A percentile compares a stretch with the other conserved stretches of the same genome.
Evolutionary conservation across 1,140 invertebrate genomes (phyloP).

Genomic region (Wiebesia pumilae): DNA sequence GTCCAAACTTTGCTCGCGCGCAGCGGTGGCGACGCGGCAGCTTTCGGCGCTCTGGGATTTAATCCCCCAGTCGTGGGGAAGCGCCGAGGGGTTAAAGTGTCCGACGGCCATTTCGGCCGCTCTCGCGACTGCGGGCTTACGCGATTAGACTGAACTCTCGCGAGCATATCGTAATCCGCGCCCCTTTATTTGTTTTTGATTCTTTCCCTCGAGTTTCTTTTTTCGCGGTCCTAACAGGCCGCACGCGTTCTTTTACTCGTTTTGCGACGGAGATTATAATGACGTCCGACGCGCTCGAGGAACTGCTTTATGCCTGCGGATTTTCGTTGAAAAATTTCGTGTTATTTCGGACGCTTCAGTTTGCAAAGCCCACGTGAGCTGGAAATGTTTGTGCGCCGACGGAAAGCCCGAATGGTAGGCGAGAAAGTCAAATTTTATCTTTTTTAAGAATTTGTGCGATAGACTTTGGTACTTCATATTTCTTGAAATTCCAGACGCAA

Average conservation of each 20-base stretch:
- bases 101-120: slow-evolving; percentile 5
- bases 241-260: no score
- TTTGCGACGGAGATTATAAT: slow-evolving; percentile 18
- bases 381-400: neutral
- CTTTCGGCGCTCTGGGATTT: slow-evolving; percentile 16
- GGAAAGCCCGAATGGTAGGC: neutral
- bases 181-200: no score
- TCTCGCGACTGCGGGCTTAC: slow-evolving; percentile 18
- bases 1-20: slow-evolving; percentile 38
- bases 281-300: neutral
- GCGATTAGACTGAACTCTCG: slow-evolving; percentile 11
- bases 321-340: neutral
- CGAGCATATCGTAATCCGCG: neutral
- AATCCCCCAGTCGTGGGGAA: slow-evolving; percentile 29
- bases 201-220: no score
- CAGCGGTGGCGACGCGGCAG: neutral
- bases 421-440: neutral
- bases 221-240: no score
- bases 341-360: neutral
- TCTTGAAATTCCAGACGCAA: neutral
- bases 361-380: neutral
- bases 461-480: neutral
- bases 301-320: neutral
- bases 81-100: slow-evolving; percentile 43
- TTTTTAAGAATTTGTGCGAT: neutral